Percentiles rank a stretch among this genome's conserved stretches.
phyloP scores from a whole-genome alignment of 2,797 vertebrate species.

The Thalassophryne amazonica region DNA sequence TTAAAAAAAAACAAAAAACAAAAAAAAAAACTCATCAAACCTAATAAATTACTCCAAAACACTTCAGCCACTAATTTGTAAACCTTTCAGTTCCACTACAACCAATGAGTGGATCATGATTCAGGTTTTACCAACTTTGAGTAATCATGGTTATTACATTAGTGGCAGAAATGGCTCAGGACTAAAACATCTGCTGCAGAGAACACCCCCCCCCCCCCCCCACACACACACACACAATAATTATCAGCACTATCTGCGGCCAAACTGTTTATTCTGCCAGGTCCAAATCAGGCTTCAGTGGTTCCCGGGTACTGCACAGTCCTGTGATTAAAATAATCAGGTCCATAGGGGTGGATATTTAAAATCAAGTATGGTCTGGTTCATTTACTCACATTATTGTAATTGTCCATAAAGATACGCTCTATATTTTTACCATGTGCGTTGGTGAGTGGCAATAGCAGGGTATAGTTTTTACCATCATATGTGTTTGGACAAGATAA shows the following conservation, averaged over 20 bases:
- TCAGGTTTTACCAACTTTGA: too few species aligned
- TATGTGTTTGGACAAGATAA: too few species aligned
- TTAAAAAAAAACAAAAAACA: constrained; percentile 2
- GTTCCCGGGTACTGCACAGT: constrained; percentile 12
- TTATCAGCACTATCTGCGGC: constrained; percentile 39
- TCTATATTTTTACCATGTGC: too few species aligned
- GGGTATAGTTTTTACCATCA: too few species aligned
- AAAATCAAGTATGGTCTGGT: neutral
- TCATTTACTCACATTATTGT: neutral
- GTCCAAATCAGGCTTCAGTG: constrained; percentile 35
- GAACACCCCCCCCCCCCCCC: constrained; percentile 17
- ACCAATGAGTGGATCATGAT: constrained; percentile 14
- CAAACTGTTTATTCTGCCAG: constrained; percentile 10
- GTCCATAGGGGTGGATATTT: constrained; percentile 14
- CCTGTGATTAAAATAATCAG: constrained; percentile 47
- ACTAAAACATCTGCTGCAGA: constrained; percentile 48
- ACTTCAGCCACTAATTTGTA: constrained; percentile 6
- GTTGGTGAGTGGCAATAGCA: neutral
- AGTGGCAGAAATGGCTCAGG: constrained; percentile 6
- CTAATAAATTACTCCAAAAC: constrained; percentile 6
- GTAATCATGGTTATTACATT: neutral
- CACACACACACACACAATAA: constrained; percentile 43
- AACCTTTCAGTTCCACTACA: constrained; percentile 21
- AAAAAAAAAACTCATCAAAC: constrained; percentile 9
- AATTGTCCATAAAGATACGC: neutral